Base-by-base conservation (phyloP, 1,140 invertebrate genomes). In the Drosophila arizonae region DNA sequence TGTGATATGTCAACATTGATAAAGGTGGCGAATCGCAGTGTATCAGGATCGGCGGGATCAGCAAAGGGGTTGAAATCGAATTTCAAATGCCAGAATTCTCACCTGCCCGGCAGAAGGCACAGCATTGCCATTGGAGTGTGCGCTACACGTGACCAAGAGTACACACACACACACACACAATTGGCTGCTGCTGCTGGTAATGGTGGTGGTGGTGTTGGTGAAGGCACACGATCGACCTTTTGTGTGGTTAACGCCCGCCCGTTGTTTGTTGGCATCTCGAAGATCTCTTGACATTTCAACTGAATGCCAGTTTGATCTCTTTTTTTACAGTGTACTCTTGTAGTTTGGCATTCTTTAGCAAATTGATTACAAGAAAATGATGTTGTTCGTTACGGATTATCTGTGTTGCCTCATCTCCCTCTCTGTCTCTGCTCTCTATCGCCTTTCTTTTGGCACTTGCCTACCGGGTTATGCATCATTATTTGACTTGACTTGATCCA, bases 401-500 rank as follows among this genome's bases (percentile, higher is more conserved):
- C 82, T 79, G 36, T 55, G 57, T 58, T 63, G 79, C 56, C 46
- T 51, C 72, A 81, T 85, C 81, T 75, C n/a, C 30, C 2, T 8
- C 6, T 46, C 36, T 17, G 17, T 46, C 2, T 46, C 1, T 3
- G 21, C n/a, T 45, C 0, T 36, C 33, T 9, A 8, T 3, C 33
- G 3, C 6, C 28, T 30, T 9, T 21, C 21, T 28, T 58, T 60
- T 72, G 62, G 43, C 46, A 55, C 45, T 72, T 28, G 55, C 55
- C 48, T 55, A 48, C 54, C 41, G 68, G 75, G 79, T 81, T 86
- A 86, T 86, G 81, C 81, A 86, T 86, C 82, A 81, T 88, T 87
- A 77, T 87, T 87, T 79, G 82, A 68, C 72, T 74, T 85, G 81
- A 73, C 81, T 24, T 24, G 72, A 46, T 46, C 43, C 45, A 50